Evolutionary conservation across 2,888 invertebrate genomes (phyloP).

Genomic region (Rhorus exstirpatorius): DNA sequence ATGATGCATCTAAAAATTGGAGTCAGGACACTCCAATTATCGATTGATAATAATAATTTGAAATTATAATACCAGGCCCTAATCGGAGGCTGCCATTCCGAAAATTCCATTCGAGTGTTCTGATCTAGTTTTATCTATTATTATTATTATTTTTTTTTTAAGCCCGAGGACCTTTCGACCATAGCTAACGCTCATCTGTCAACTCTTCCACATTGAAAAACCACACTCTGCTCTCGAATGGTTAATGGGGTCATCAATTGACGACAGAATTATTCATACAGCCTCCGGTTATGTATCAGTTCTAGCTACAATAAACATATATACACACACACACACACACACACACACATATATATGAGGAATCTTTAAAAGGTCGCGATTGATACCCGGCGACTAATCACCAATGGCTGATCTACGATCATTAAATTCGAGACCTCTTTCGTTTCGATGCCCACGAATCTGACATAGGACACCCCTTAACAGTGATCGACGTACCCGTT

Average conservation of each 20-base stretch:
- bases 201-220: slow-evolving; percentile 15
- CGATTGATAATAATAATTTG: no score
- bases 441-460: neutral
- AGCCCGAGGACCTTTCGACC: neutral
- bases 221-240: slow-evolving; percentile 35
- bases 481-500: no score
- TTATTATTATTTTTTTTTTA: slow-evolving; percentile 5
- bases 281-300: slow-evolving; percentile 30
- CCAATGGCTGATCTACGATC: slow-evolving; percentile 47
- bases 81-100: slow-evolving; percentile 11
- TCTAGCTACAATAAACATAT: neutral
- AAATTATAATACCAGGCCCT: no score
- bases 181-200: neutral
- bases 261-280: slow-evolving; percentile 65
- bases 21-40: no score
- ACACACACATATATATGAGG: neutral
- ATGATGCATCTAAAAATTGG: no score
- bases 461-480: no score
- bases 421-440: slow-evolving; percentile 41
- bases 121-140: slow-evolving; percentile 40
- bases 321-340: no score
- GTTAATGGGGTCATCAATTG: slow-evolving; percentile 64
- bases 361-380: slow-evolving; percentile 43
- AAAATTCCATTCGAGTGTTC: slow-evolving; percentile 10
- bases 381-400: slow-evolving; percentile 54